Percentiles rank a stretch among this genome's conserved stretches.
Evolutionary conservation across 2,113 vertebrate species (phyloP).

Genomic region (Peromyscus polionotus): DNA sequence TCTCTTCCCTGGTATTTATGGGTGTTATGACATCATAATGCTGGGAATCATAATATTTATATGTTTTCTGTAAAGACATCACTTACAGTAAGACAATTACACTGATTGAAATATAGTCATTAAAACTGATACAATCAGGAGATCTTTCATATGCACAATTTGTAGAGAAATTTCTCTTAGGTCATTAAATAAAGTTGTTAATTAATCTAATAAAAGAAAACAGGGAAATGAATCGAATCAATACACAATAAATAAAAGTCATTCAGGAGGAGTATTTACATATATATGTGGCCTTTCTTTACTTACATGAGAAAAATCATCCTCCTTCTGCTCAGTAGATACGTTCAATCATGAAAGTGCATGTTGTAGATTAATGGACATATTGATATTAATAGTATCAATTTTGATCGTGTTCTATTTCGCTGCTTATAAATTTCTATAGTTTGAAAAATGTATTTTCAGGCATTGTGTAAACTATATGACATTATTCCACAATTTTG

Average conservation of each 20-base stretch:
- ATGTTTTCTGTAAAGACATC: constrained; percentile 84
- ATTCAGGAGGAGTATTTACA: neutral
- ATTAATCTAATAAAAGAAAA: neutral
- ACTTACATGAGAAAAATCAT: neutral
- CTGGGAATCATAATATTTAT: constrained; percentile 86
- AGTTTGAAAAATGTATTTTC: constrained; percentile 73
- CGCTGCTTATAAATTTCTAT: constrained; percentile 44
- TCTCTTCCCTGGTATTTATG: constrained; percentile 85
- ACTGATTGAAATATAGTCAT: constrained; percentile 72
- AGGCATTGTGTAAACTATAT: constrained; percentile 64
- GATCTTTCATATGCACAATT: constrained; percentile 58
- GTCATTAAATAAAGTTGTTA: constrained; percentile 37
- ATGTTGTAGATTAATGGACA: neutral
- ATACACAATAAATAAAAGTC: neutral
- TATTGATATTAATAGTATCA: constrained; percentile 26
- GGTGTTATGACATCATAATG: constrained; percentile 86
- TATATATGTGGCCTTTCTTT: neutral
- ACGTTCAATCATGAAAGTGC: neutral
- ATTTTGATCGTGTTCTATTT: neutral
- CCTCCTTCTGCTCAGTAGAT: neutral
- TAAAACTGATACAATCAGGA: constrained; percentile 58
- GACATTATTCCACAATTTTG: constrained; percentile 61
- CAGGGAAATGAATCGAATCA: neutral
- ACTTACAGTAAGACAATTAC: constrained; percentile 85
- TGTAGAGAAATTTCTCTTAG: neutral